A percentile compares a stretch with the other conserved stretches of the same genome.
Conservation (phyloP, 2,113 vertebrate species). For the Cyphomyrus discorhynchus region DNA sequence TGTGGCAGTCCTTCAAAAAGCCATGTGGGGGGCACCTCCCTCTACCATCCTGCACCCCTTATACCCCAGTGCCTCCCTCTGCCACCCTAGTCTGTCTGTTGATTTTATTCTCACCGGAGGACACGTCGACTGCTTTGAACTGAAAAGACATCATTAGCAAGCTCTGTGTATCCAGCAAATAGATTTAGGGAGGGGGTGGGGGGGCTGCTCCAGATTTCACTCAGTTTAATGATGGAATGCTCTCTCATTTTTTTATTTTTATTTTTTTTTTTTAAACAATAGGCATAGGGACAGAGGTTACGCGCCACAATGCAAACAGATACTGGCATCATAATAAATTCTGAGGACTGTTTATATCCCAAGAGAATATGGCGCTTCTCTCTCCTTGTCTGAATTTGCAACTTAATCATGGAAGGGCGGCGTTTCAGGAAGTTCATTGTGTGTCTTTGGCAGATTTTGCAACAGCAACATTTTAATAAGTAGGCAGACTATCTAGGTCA, state of each 20-base stretch:
- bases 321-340: not conserved
- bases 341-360: not conserved
- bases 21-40: not conserved
- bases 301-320: not conserved
- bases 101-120: conserved; percentile 4
- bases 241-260: not conserved
- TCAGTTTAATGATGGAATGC: not conserved
- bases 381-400: not conserved
- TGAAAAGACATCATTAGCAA: conserved; percentile 8
- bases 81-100: not conserved
- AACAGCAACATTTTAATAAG: not conserved
- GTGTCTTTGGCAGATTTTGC: not conserved
- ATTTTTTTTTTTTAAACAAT: not conserved
- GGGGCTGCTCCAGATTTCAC: not conserved
- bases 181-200: not conserved
- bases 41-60: not conserved
- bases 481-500: conserved; percentile 10
- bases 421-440: not conserved
- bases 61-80: not conserved
- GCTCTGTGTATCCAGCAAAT: conserved; percentile 11
- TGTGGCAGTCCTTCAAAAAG: not conserved
- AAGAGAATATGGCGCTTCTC: not conserved
- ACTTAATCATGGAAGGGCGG: not conserved
- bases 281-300: not conserved
- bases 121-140: conserved; percentile 1